Base-by-base conservation (phyloP, 2,888 invertebrate genomes). In the Protonemura montana region DNA sequence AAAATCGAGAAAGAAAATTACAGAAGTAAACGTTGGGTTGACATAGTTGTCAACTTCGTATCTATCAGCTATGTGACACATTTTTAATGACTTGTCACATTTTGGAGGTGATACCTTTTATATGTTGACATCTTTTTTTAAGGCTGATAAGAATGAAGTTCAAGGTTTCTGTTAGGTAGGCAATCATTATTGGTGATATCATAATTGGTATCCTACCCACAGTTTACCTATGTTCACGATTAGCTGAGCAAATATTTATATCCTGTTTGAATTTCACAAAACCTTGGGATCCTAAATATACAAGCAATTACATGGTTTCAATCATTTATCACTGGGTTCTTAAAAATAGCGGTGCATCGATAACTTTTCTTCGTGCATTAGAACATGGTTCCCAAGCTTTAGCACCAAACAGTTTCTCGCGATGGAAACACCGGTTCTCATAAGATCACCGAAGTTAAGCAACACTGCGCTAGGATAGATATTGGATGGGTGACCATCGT, bases 171-270 rank as follows among this genome's bases (percentile, higher is more conserved):
- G 59, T 35, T n/a, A 35, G 35, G 35, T 35, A 35, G 35, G 35
- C 21, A 59, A 59, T 59, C 59, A 59, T 59, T 59, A 59, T 59
- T 59, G 59, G 59, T 59, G 59, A 59, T 59, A 59, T 59, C 59
- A 59, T 59, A 59, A 59, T 59, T 59, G 59, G 59, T 59, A 41
- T 13, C 41, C 13, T 41, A 41, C n/a, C n/a, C n/a, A n/a, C n/a
- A n/a, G 35, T 35, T 16, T 59, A 7, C 59, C 59, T 59, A 35
- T 35, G 3, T 21, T 2, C 59, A 10, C 59, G 59, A 59, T 59
- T 59, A 59, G 59, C 59, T 21, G 59, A 59, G 2, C 59, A 59
- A 59, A 59, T 59, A 59, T 59, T 59, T 59, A 59, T 59, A 16
- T 59, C 59, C 59, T 59, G 59, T 59, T 13, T 59, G 59, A 59